Evolutionary conservation across 1,140 invertebrate genomes (phyloP).

Genomic region (Chelonus insularis): DNA sequence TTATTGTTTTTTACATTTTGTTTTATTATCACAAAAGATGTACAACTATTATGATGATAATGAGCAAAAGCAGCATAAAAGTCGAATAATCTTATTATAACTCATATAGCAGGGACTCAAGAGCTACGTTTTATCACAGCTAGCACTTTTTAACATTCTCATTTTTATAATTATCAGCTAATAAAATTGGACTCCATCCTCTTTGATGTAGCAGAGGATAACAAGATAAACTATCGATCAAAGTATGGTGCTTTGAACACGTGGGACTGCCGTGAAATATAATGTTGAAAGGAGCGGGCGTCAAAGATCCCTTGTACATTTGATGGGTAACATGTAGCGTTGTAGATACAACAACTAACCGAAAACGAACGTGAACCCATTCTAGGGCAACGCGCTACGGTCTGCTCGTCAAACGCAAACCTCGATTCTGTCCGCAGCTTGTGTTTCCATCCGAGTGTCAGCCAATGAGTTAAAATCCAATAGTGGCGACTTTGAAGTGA

Average conservation of each 20-base stretch:
- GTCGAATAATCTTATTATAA: too few relatives aligned
- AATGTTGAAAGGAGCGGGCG: background rate
- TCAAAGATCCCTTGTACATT: background rate
- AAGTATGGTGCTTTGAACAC: background rate
- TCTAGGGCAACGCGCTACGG: constrained; percentile 13
- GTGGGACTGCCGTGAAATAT: background rate
- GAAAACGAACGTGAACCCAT: constrained; percentile 10
- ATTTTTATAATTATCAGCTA: constrained; percentile 16
- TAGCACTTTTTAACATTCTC: background rate
- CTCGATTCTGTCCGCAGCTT: constrained; percentile 15
- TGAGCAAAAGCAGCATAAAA: too few relatives aligned
- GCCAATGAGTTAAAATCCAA: constrained; percentile 17
- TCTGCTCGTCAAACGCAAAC: constrained; percentile 17
- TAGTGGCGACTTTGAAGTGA: constrained; percentile 18
- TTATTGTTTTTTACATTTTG: too few relatives aligned
- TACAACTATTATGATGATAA: too few relatives aligned
- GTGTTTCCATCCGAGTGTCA: constrained; percentile 4
- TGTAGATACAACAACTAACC: background rate
- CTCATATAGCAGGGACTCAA: background rate
- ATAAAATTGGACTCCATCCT: constrained; percentile 7
- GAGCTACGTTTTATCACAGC: background rate
- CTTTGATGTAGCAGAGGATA: constrained; percentile 11
- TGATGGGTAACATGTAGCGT: background rate
- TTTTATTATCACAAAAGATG: too few relatives aligned
- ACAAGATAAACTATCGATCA: constrained; percentile 14